These are phyloP conservation scores for Ellobium chinense DNA, from an alignment of 2,888 invertebrate species.

Conservation along the genomic window DNA sequence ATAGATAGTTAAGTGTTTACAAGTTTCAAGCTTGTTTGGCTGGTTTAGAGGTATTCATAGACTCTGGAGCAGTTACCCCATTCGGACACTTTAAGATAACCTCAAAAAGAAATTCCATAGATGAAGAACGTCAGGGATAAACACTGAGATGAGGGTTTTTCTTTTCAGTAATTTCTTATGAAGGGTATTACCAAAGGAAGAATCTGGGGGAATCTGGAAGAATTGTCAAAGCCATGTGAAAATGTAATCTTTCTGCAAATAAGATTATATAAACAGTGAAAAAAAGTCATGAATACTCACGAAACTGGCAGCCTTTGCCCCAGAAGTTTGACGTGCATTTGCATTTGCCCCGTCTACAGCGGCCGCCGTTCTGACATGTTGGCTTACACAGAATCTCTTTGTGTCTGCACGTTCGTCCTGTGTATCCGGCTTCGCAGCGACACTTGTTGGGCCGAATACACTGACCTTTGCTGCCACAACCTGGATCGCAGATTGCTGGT, in stretches of 20 bases:
- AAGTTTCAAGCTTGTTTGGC: too few relatives aligned
- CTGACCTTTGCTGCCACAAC: conserved; percentile 69
- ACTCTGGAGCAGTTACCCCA: too few relatives aligned
- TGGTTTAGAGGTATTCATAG: too few relatives aligned
- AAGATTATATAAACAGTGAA: not conserved
- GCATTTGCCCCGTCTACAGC: conserved; percentile 73
- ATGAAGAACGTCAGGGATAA: too few relatives aligned
- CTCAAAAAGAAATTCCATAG: too few relatives aligned
- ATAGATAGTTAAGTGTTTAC: too few relatives aligned
- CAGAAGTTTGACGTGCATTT: conserved; percentile 69
- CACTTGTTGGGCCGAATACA: conserved; percentile 75
- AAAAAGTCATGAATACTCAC: conserved; percentile 56
- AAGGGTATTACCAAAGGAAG: too few relatives aligned
- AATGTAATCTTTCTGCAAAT: not conserved
- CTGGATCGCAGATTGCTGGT: conserved; percentile 75
- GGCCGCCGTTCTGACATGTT: conserved; percentile 71
- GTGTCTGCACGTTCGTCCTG: conserved; percentile 63
- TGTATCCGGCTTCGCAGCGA: conserved; percentile 70
- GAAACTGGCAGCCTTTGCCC: conserved; percentile 69
- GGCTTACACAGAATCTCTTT: conserved; percentile 60
- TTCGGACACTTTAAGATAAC: too few relatives aligned
- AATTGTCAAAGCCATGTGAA: too few relatives aligned
- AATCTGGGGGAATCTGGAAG: too few relatives aligned
- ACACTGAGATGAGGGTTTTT: too few relatives aligned
- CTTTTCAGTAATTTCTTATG: too few relatives aligned